These are phyloP conservation scores for Peromyscus polionotus DNA, from an alignment of 2,113 vertebrate genomes.

Conservation along the genomic window DNA sequence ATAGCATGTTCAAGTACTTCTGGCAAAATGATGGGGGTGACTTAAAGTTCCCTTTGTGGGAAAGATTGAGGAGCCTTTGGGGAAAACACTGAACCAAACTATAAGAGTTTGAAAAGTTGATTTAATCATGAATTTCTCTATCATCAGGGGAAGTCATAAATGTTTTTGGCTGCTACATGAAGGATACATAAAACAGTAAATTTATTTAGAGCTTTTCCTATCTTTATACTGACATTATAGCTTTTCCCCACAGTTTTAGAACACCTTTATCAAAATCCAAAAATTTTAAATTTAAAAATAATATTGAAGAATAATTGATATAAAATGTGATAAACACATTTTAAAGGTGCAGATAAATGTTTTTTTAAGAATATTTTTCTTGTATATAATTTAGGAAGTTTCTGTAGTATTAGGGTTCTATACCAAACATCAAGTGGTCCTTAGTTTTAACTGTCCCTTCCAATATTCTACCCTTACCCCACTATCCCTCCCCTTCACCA, in stretches of 20 bases:
- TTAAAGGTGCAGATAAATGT: neutral
- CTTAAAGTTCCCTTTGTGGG: neutral
- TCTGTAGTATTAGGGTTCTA: neutral
- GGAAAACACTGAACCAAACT: constrained; percentile 1
- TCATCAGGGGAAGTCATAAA: neutral
- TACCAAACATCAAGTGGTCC: neutral
- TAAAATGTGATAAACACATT: neutral
- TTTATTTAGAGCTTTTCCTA: constrained; percentile 12
- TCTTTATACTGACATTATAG: neutral
- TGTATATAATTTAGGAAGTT: no score
- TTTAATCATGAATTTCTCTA: neutral
- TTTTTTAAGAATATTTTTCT: neutral
- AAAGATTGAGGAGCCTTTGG: neutral
- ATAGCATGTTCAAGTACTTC: neutral
- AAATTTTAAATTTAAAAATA: neutral
- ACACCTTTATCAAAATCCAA: neutral
- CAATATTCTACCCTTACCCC: neutral
- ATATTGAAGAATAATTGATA: neutral
- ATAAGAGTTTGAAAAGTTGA: constrained; percentile 14
- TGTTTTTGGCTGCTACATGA: constrained; percentile 5
- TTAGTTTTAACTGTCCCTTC: neutral
- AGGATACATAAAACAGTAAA: neutral
- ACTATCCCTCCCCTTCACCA: neutral
- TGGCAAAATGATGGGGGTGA: neutral
- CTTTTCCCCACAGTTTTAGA: neutral